phyloP scores from a whole-genome alignment of 2,888 invertebrate species.

The Lottia gigantea region DNA sequence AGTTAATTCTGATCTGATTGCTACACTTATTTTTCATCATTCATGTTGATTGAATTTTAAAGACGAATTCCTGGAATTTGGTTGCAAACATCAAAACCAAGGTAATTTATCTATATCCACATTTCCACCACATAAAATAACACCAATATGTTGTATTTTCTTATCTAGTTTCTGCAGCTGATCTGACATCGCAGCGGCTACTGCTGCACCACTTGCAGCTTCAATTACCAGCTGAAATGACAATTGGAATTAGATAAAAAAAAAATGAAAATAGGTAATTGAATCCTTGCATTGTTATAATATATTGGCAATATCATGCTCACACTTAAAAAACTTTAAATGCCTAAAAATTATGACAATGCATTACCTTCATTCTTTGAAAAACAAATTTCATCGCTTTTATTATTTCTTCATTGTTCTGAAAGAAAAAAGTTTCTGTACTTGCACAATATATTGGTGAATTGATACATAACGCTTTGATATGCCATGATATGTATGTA shows the following conservation, averaged over 20 bases:
- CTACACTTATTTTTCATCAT: too few species aligned
- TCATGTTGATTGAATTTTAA: too few species aligned
- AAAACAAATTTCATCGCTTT: conserved; percentile 68
- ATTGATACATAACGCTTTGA: too few species aligned
- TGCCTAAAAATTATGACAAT: too few species aligned
- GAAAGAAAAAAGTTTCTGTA: conserved; percentile 41
- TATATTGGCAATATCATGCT: too few species aligned
- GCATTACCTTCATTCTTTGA: conserved; percentile 68
- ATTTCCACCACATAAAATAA: conserved; percentile 69
- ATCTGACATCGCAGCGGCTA: conserved; percentile 65
- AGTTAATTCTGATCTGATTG: too few species aligned
- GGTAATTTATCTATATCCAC: conserved; percentile 63
- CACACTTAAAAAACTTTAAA: too few species aligned
- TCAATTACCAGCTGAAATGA: conserved; percentile 67
- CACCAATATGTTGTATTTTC: conserved; percentile 59
- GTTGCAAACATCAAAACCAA: conserved; percentile 38
- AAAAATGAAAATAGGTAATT: too few species aligned
- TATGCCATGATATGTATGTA: too few species aligned
- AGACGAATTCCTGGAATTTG: too few species aligned
- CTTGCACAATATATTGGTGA: too few species aligned
- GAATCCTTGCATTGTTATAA: too few species aligned
- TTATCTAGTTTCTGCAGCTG: conserved; percentile 53
- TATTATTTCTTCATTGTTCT: conserved; percentile 68
- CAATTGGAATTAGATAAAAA: not conserved
- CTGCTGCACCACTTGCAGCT: conserved; percentile 65